A percentile compares a stretch with the other conserved stretches of the same genome.
phyloP scores from a whole-genome alignment of 2,888 invertebrate genomes.

The Cephalotes varians region DNA sequence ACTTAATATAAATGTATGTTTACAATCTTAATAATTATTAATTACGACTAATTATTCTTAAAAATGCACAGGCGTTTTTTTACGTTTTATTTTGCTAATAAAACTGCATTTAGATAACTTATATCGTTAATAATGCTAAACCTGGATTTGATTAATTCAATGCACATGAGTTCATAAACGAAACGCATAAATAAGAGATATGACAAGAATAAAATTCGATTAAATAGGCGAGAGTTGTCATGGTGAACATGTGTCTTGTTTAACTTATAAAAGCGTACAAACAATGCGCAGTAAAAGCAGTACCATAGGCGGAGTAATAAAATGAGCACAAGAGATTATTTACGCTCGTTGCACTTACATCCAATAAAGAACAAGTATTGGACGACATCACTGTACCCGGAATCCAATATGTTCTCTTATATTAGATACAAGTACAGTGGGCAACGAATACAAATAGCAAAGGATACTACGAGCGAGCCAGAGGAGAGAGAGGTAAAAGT shows the following conservation, averaged over 20 bases:
- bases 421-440: constrained; percentile 70
- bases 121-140: constrained; percentile 3
- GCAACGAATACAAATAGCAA: constrained; percentile 70
- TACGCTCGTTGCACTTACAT: constrained; percentile 71
- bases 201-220: constrained; percentile 30
- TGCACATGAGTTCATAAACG: constrained; percentile 15
- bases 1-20: neutral
- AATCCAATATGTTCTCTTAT: constrained; percentile 72
- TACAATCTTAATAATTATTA: neutral
- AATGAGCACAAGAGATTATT: constrained; percentile 75
- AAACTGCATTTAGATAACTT: neutral
- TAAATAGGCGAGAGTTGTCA: constrained; percentile 40
- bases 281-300: constrained; percentile 60
- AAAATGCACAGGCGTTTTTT: neutral
- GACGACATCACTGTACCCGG: constrained; percentile 66
- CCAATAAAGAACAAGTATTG: constrained; percentile 73
- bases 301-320: constrained; percentile 67
- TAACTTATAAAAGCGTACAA: constrained; percentile 50
- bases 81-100: neutral
- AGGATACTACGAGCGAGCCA: constrained; percentile 46
- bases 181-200: neutral
- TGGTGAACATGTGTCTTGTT: constrained; percentile 39
- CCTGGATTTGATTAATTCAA: constrained; percentile 4
- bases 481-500: neutral
- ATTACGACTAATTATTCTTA: neutral